Evolutionary conservation across 2,113 vertebrate genomes (phyloP), one percentile per base, ranked within the genome.

Genomic region (Heterochromis multidens): DNA sequence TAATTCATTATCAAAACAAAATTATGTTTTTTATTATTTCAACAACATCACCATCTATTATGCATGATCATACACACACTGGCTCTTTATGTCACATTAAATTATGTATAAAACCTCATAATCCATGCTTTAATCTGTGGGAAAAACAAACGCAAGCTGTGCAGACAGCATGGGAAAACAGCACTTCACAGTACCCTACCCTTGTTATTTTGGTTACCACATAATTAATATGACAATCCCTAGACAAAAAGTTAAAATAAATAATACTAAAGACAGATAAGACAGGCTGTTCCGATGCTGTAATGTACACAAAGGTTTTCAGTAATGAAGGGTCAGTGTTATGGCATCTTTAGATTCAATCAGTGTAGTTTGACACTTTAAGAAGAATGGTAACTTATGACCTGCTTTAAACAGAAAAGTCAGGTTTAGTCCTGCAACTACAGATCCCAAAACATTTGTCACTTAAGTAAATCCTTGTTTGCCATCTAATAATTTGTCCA

Each of bases 321-420:
- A 57, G 65, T 67, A 43, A 84, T 13, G 12, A 49, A 46, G 81
- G 81, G 56, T 40, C 77, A 82, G 65, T 37, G 19, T 82, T 91
- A 93, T 93, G 90, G 91, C 90, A 87, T 84, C 87, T 88, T 72
- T 72, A 90, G 81, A 85, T 70, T 90, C 72, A 67, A 7, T 82
- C 12, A 10, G 43, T 27, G 61, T 23, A 79, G n/a, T 33, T 89
- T 91, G 91, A 94, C 86, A 94, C 91, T 89, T 67, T 52, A 25
- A 19, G 16, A 78, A 80, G n/a, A 78, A 80, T 29, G 23, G 31
- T 76, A 46, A 46, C 78, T 79, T 72, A 43, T 80, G 21, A 74
- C 46, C 67, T 43, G 58, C 74, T 59, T 74, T 12, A 72, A 72
- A 83, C 35, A 79, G 25, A 54, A 27, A 35, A 79, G 33, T 80